These are phyloP conservation scores for Barypeithes pellucidus DNA, from an alignment of 2,888 invertebrate species.

Conservation along the genomic window DNA sequence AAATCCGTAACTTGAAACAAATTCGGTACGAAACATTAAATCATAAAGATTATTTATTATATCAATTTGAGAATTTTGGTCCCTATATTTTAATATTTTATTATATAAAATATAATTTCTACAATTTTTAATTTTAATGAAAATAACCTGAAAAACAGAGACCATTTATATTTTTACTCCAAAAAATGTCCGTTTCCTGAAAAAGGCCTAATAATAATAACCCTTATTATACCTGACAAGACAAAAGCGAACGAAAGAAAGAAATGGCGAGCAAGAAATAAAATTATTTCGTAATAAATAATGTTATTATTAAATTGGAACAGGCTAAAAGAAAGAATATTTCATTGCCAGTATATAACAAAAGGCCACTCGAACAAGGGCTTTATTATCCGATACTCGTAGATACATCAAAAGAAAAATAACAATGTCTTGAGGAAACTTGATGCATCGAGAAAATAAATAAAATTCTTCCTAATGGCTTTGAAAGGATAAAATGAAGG, in stretches of 20 bases:
- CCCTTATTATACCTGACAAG: conserved; percentile 12
- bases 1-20: no score
- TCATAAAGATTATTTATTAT: no score
- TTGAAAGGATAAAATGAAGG: conserved; percentile 1
- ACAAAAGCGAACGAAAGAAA: conserved; percentile 11
- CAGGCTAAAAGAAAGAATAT: conserved; percentile 20
- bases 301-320: conserved; percentile 20
- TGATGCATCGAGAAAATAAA: conserved; percentile 21
- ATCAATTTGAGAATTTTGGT: no score
- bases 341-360: conserved; percentile 15
- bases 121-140: no score
- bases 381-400: conserved; percentile 40
- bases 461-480: neutral
- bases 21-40: no score
- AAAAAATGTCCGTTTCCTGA: neutral
- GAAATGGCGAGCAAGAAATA: conserved; percentile 11
- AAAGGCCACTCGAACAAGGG: conserved; percentile 27
- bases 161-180: neutral
- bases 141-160: no score
- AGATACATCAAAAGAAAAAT: conserved; percentile 35
- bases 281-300: conserved; percentile 21
- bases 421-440: conserved; percentile 18
- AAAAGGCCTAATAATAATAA: conserved; percentile 17
- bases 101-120: no score
- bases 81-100: no score